Conservation (phyloP, 2,797 vertebrate genomes). For the Mycteria americana region DNA sequence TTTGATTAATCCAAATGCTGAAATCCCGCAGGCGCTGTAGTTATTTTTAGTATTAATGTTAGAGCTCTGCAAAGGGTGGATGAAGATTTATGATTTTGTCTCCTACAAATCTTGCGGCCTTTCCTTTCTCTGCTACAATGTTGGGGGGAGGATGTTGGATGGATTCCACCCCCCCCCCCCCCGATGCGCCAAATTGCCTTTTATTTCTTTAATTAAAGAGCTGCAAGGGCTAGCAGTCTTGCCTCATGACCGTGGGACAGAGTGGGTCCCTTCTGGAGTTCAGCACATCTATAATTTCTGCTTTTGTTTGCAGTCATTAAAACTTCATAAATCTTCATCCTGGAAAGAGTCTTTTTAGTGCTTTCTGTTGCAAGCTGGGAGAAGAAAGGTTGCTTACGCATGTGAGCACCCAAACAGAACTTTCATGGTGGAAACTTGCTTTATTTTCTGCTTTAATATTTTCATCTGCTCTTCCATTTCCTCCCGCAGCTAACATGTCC, state of each 20-base stretch:
- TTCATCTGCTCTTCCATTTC: background rate
- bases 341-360: background rate
- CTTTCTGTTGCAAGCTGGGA: background rate
- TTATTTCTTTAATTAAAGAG: constrained; percentile 39
- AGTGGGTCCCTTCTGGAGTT: background rate
- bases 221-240: background rate
- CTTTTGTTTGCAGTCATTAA: background rate
- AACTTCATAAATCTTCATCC: background rate
- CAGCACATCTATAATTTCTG: background rate
- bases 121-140: constrained; percentile 1
- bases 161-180: background rate
- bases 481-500: background rate
- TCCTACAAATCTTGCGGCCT: background rate
- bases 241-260: background rate
- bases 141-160: background rate
- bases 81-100: constrained; percentile 58
- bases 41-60: constrained; percentile 65
- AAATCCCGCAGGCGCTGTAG: background rate
- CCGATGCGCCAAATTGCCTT: background rate
- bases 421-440: background rate
- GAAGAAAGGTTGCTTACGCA: background rate
- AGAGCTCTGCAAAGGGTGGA: constrained; percentile 36
- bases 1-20: constrained; percentile 58
- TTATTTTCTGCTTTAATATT: background rate
- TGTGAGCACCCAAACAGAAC: background rate